Percentiles rank a stretch among this genome's conserved stretches.
Conservation (phyloP, 1,140 invertebrate species). For the Marisa cornuarietis region DNA sequence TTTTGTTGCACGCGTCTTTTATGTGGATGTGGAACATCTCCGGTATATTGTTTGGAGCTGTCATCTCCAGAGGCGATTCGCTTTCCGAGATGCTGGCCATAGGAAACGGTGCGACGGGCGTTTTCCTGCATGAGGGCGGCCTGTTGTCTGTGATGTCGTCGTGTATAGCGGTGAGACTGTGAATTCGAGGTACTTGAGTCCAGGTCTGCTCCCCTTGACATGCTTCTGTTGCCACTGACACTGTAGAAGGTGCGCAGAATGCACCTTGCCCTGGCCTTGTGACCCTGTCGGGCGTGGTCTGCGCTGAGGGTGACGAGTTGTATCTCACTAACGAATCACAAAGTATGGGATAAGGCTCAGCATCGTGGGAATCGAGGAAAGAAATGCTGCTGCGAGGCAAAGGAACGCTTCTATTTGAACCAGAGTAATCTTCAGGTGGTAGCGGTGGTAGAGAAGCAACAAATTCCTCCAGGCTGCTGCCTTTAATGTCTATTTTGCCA, state of each 20-base stretch:
- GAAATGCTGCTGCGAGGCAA: not conserved
- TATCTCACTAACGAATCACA: not conserved
- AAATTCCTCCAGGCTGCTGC: not conserved
- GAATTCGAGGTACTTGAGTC: not conserved
- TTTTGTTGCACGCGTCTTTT: not conserved
- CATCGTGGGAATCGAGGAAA: not conserved
- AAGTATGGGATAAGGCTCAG: not conserved
- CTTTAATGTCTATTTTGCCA: not conserved
- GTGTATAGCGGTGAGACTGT: not conserved
- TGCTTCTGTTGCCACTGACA: not conserved
- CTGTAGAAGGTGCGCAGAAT: too few relatives aligned
- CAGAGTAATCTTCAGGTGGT: conserved; percentile 3
- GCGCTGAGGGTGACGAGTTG: not conserved
- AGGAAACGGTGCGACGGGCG: not conserved
- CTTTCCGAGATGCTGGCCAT: conserved; percentile 7
- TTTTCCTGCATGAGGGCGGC: not conserved
- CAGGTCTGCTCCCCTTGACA: not conserved
- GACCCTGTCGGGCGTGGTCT: not conserved
- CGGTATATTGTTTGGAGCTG: not conserved
- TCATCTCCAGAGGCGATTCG: not conserved
- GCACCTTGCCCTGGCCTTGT: too few relatives aligned
- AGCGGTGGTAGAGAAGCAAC: conserved; percentile 5
- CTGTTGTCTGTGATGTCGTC: not conserved
- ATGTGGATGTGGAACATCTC: conserved; percentile 7
- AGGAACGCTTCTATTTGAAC: not conserved